Percentiles rank a stretch among this genome's conserved stretches.
Evolutionary conservation across 2,797 vertebrate genomes (phyloP).

Genomic region (Rhyacichthys aspro): DNA sequence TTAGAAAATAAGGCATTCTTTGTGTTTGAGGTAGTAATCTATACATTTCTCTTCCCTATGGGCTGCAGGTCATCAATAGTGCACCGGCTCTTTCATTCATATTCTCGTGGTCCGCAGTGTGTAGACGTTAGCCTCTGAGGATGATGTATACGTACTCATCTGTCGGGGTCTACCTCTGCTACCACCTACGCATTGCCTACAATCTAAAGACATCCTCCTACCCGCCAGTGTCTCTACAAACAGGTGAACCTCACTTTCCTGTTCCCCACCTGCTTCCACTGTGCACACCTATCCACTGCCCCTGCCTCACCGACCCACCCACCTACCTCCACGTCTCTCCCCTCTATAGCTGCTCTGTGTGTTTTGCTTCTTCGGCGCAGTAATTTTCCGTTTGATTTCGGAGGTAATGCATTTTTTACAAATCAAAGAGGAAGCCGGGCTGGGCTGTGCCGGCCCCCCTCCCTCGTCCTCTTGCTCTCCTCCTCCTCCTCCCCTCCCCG

Average conservation of each 20-base stretch:
- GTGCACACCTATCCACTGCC: conserved; percentile 57
- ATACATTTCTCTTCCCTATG: conserved; percentile 60
- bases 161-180: conserved; percentile 44
- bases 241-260: conserved; percentile 72
- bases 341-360: conserved; percentile 64
- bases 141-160: conserved; percentile 40
- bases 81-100: conserved; percentile 65
- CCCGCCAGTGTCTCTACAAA: conserved; percentile 47
- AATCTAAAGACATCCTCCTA: conserved; percentile 53
- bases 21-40: conserved; percentile 65
- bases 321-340: conserved; percentile 47
- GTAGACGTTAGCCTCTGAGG: conserved; percentile 54
- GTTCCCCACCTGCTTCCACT: conserved; percentile 57
- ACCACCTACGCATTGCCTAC: conserved; percentile 59
- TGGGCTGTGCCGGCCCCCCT: conserved; percentile 57
- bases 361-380: conserved; percentile 79
- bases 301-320: conserved; percentile 48
- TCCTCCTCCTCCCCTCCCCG: conserved; percentile 46
- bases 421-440: conserved; percentile 89
- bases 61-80: conserved; percentile 67
- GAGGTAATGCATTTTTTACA: conserved; percentile 94
- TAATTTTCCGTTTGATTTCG: conserved; percentile 94
- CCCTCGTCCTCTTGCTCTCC: not conserved
- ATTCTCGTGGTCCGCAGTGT: conserved; percentile 48
- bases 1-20: conserved; percentile 48